Evolutionary conservation across 2,797 vertebrate species (phyloP), one percentile per base, ranked within the genome.

Genomic region (Gymnothorax reevesii): DNA sequence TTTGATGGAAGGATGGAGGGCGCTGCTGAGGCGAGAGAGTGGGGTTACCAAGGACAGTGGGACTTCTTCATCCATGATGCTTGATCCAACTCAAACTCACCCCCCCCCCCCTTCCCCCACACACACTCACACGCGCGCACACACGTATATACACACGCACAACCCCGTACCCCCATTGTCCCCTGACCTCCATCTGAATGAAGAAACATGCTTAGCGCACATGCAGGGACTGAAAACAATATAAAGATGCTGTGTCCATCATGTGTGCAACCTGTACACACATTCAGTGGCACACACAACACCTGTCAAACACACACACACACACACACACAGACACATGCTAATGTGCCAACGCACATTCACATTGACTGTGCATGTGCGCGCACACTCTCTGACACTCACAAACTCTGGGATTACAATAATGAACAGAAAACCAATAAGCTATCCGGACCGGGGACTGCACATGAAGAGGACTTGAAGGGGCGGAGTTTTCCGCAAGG

Each of bases 1-100:
- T 90, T 89, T 42, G 33, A 42, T 42, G 33, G 33, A 42, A 2
- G 1, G 95, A 94, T 86, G 91, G 95, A 96, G 94, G 95, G 95
- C 95, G 93, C 90, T 89, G 88, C 88, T 89, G 86, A 84, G 88
- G 87, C 87, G 88, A 90, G 88, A 88, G 90, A 84, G 83, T 87
- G 82, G 87, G 89, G 90, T 88, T 88, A 87, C 89, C 83, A 87
- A 57, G 90, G 90, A 91, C 75, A 66, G n/a, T n/a, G 86, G 66
- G 83, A 64, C 49, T 83, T 84, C 49, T 83, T 84, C 83, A 57
- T 84, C 71, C 55, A 55, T 42, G 33, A 42, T 42, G 33, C 33
- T 42, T 42, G 33, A 42, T 42, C 33, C 33, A 42, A 42, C 33
- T 42, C 33, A 42, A 42, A 42, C 33, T 42, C 33, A 42, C 1